A percentile compares a stretch with the other conserved stretches of the same genome.
phyloP scores from a whole-genome alignment of 2,888 invertebrate genomes.

The Spodoptera picta region DNA sequence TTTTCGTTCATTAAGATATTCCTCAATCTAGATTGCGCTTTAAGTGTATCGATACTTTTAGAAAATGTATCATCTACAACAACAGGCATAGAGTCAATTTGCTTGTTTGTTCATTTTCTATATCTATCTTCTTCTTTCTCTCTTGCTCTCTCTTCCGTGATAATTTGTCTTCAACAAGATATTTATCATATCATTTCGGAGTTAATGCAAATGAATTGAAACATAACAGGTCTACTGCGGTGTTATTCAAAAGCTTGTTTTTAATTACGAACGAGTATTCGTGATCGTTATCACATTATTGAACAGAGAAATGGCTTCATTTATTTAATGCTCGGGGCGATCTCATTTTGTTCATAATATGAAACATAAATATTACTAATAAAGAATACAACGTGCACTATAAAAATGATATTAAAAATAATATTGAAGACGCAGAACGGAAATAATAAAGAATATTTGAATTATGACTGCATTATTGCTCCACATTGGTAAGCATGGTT shows the following conservation, averaged over 20 bases:
- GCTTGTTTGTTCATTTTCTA: too few relatives aligned
- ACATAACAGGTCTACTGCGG: constrained; percentile 10
- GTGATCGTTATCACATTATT: constrained; percentile 36
- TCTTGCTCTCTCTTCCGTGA: neutral
- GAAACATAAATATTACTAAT: constrained; percentile 24
- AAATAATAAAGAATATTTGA: neutral
- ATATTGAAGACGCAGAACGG: neutral
- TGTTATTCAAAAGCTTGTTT: constrained; percentile 32
- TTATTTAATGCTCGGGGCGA: constrained; percentile 25
- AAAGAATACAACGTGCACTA: too few relatives aligned
- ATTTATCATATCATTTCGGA: constrained; percentile 15
- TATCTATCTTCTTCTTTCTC: too few relatives aligned
- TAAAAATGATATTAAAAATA: too few relatives aligned
- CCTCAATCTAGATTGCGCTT: too few relatives aligned
- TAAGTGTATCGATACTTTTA: too few relatives aligned
- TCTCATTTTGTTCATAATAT: constrained; percentile 34
- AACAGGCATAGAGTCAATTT: too few relatives aligned
- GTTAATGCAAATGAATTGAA: constrained; percentile 23
- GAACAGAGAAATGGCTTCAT: constrained; percentile 34
- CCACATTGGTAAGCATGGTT: too few relatives aligned
- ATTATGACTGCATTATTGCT: too few relatives aligned
- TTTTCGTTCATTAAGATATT: too few relatives aligned
- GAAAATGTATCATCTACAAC: too few relatives aligned
- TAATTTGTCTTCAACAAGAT: neutral
- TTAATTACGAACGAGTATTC: constrained; percentile 31